Percentiles rank a stretch among this genome's conserved stretches.
phyloP scores from a whole-genome alignment of 2,113 vertebrate genomes.

The Gnathonemus longibarbis region DNA sequence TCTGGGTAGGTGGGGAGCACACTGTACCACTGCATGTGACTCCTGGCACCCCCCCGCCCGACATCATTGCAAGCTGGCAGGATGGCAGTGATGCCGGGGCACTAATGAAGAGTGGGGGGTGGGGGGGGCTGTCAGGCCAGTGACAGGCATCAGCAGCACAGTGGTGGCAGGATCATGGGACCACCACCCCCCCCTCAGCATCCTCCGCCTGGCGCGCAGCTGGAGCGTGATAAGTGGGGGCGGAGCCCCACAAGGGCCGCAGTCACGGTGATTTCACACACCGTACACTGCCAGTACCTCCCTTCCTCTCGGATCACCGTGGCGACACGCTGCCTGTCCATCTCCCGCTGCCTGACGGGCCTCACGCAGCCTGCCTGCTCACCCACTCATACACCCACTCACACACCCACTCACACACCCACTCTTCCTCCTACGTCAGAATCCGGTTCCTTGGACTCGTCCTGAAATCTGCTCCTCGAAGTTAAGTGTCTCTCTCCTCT shows the following conservation, averaged over 20 bases:
- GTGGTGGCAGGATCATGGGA: not conserved
- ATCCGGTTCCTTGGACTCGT: not conserved
- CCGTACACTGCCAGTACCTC: not conserved
- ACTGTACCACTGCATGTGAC: not conserved
- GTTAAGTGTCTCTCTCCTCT: conserved; percentile 25
- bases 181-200: not conserved
- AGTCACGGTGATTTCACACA: not conserved
- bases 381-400: not conserved
- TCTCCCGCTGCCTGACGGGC: not conserved
- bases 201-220: not conserved
- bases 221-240: not conserved
- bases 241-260: not conserved
- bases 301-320: not conserved
- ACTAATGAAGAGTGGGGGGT: not conserved
- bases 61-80: not conserved
- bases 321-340: not conserved
- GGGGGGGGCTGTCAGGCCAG: not conserved
- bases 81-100: not conserved
- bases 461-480: not conserved
- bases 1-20: not conserved
- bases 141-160: not conserved
- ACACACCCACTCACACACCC: not conserved
- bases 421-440: conserved; percentile 16
- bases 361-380: not conserved
- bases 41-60: not conserved